Evolutionary conservation across 2,888 invertebrate genomes (phyloP).

Genomic region (Drosophila falleni): DNA sequence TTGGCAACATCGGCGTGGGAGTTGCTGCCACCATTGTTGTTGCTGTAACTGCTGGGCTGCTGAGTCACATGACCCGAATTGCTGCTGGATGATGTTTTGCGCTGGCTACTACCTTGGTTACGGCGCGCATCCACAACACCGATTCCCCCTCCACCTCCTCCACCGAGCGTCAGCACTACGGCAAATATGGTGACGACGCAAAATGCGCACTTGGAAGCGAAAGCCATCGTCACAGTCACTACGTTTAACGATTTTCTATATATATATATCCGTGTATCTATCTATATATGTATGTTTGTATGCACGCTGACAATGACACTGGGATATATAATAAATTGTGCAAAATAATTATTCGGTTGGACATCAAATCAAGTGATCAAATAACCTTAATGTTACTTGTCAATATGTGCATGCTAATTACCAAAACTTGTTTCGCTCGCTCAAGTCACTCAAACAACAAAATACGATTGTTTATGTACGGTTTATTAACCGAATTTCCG

Average conservation of each 20-base stretch:
- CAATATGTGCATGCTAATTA: constrained; percentile 73
- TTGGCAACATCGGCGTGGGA: constrained; percentile 84
- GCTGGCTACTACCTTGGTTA: constrained; percentile 70
- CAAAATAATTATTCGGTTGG: constrained; percentile 26
- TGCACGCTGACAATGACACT: constrained; percentile 21
- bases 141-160: constrained; percentile 24
- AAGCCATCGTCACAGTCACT: constrained; percentile 43
- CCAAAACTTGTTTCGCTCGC: constrained; percentile 66
- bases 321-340: constrained; percentile 23
- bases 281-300: constrained; percentile 1
- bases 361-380: constrained; percentile 54
- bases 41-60: constrained; percentile 77
- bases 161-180: constrained; percentile 59
- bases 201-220: constrained; percentile 58
- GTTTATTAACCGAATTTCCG: constrained; percentile 12
- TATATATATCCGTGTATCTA: constrained; percentile 25
- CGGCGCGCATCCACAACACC: constrained; percentile 78
- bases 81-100: constrained; percentile 72
- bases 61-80: constrained; percentile 79
- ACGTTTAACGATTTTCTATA: constrained; percentile 59
- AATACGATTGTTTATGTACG: constrained; percentile 28
- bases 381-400: constrained; percentile 40
- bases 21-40: constrained; percentile 65
- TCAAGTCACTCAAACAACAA: constrained; percentile 5
- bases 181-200: constrained; percentile 54